Base-by-base conservation (phyloP, 2,888 invertebrate genomes). In the Campoletis raptor region DNA sequence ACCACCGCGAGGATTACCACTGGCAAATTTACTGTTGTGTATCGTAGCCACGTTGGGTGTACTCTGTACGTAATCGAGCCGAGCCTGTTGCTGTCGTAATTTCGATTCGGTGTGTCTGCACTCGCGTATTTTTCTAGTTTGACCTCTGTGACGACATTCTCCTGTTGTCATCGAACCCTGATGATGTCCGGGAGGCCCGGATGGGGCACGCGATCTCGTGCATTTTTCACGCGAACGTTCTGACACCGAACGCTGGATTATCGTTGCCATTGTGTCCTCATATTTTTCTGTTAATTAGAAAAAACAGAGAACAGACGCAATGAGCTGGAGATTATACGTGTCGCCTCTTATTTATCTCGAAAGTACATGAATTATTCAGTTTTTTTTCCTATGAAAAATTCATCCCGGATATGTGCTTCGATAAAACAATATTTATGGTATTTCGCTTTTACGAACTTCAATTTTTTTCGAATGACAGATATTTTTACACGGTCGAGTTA, bases 41-140 rank as follows among this genome's bases (percentile, higher is more conserved):
- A 94, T 93, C 78, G 95, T 94, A n/a, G 95, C 95, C 64, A 96
- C 96, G 91, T 96, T 96, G 15, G 96, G 96, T 5, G 96, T 96
- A 90, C 96, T 96, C 89, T 96, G 96, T 88, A 95, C 96, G 91
- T 96, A 96, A 86, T 95, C 95, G 70, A 94, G 86, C 2, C 93
- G 92, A 4, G 93, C 92, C 78, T 93, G 93, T 78, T 93, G 93
- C 72, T 94, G 94, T 21, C 93, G 92, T 15, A 94, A 90, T 85
- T 92, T 93, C 42, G 94, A 93, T 69, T 93, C 93, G 15, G 92
- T 85, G 88, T 92, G 92, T 6, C 90, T 82, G 76, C 92, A 92
- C 85, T 92, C 92, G 21, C 91, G 91, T 24, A 88, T 88, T 92
- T 48, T 95, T 18, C 91, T 89, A 15, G 85, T 89, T 67, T 88